Percentiles rank a stretch among this genome's conserved stretches.
These are phyloP conservation scores for Hydropsyche tenuis DNA, from an alignment of 1,140 invertebrate species.

Conservation along the genomic window DNA sequence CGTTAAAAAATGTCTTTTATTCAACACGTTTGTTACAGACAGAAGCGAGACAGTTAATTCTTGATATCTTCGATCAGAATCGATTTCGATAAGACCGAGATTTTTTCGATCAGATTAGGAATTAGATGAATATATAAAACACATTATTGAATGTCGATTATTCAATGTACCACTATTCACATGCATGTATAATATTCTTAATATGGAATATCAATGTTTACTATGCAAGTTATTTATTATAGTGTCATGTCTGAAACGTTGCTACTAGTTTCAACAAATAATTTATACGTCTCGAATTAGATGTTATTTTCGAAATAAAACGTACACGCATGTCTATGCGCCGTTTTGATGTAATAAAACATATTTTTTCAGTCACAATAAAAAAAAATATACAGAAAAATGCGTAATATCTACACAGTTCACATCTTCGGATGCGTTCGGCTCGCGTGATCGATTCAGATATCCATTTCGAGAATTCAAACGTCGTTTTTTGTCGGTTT, in stretches of 20 bases:
- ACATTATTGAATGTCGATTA: too few relatives aligned
- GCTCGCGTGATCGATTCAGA: conserved; percentile 17
- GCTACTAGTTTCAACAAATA: conserved; percentile 42
- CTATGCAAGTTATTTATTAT: conserved; percentile 35
- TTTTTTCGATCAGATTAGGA: not conserved
- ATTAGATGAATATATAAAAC: not conserved
- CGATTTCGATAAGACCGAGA: not conserved
- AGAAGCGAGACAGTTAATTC: not conserved
- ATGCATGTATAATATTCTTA: too few relatives aligned
- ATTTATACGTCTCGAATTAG: conserved; percentile 39
- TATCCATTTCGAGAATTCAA: conserved; percentile 12
- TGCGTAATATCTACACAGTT: too few relatives aligned
- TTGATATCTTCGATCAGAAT: not conserved
- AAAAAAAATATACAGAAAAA: too few relatives aligned
- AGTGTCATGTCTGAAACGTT: conserved; percentile 18
- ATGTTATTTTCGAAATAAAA: conserved; percentile 10
- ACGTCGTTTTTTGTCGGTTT: conserved; percentile 5
- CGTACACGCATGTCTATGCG: conserved; percentile 1
- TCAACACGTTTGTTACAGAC: not conserved
- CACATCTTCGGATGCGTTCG: too few relatives aligned
- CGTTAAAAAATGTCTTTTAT: not conserved
- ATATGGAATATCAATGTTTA: too few relatives aligned
- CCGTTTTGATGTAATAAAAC: not conserved
- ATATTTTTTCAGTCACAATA: too few relatives aligned
- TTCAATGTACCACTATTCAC: too few relatives aligned